These are phyloP conservation scores for Poecilia latipinna DNA, from an alignment of 2,113 vertebrate species.

Conservation along the genomic window DNA sequence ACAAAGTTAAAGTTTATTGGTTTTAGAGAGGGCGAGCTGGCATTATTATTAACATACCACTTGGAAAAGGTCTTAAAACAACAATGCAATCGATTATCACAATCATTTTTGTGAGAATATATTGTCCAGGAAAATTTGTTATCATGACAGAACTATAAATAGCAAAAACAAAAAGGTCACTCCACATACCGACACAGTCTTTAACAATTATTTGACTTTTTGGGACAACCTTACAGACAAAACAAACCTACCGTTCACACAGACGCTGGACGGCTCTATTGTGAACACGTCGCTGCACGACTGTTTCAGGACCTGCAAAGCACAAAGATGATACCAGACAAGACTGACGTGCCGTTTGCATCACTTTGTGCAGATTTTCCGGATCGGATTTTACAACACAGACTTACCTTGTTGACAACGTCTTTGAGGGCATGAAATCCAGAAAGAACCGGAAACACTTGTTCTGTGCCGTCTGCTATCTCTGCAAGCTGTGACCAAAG, in stretches of 20 bases:
- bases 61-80: too few species aligned
- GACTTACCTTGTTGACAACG: constrained; percentile 91
- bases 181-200: neutral
- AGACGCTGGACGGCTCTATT: constrained; percentile 90
- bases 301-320: constrained; percentile 87
- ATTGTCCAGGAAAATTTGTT: too few species aligned
- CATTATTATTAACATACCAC: too few species aligned
- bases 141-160: neutral
- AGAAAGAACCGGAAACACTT: constrained; percentile 93
- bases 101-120: too few species aligned
- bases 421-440: constrained; percentile 94
- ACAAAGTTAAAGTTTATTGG: too few species aligned
- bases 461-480: constrained; percentile 90
- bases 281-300: constrained; percentile 88
- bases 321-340: neutral
- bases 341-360: neutral
- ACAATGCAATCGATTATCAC: too few species aligned
- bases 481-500: constrained; percentile 83
- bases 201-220: neutral
- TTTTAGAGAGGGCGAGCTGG: too few species aligned
- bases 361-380: neutral
- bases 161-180: neutral
- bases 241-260: constrained; percentile 89
- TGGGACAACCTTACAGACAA: neutral
- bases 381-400: neutral